Conservation (phyloP, 2,113 vertebrate genomes). For the Mustela lutreola region DNA sequence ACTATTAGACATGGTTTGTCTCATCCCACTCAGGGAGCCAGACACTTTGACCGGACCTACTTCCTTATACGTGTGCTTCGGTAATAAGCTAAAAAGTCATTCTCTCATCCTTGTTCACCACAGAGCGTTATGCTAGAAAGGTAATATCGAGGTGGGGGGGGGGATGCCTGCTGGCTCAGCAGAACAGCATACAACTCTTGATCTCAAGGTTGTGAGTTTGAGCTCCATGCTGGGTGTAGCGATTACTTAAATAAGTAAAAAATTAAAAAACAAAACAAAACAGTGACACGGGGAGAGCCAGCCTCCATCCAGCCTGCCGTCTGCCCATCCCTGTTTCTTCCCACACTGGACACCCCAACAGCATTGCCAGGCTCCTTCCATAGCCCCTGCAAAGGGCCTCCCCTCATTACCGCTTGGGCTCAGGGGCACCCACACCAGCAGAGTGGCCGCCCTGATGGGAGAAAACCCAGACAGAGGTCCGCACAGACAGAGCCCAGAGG, state of each 20-base stretch:
- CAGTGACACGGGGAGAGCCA: not conserved
- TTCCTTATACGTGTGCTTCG: too few species aligned
- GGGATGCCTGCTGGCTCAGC: not conserved
- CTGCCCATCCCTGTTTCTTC: not conserved
- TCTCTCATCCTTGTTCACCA: not conserved
- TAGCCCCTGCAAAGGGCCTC: not conserved
- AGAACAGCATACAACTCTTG: not conserved
- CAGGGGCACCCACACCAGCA: too few species aligned
- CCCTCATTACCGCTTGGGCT: not conserved
- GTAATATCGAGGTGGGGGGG: fast-evolving
- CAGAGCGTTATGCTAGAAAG: not conserved
- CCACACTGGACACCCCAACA: not conserved
- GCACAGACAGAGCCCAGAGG: not conserved
- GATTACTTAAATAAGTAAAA: not conserved
- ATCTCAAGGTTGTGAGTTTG: not conserved
- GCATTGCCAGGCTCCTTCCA: not conserved
- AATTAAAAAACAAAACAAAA: not conserved
- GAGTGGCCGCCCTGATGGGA: too few species aligned
- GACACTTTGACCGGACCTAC: not conserved
- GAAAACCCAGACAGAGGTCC: not conserved
- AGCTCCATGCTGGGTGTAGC: not conserved
- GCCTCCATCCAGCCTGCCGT: not conserved
- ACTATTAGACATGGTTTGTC: not conserved
- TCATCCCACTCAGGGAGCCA: not conserved
- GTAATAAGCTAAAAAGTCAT: not conserved